Percentiles rank a stretch among this genome's conserved stretches.
Conservation (phyloP, 2,797 vertebrate genomes). For the Phalanger gymnotis region DNA sequence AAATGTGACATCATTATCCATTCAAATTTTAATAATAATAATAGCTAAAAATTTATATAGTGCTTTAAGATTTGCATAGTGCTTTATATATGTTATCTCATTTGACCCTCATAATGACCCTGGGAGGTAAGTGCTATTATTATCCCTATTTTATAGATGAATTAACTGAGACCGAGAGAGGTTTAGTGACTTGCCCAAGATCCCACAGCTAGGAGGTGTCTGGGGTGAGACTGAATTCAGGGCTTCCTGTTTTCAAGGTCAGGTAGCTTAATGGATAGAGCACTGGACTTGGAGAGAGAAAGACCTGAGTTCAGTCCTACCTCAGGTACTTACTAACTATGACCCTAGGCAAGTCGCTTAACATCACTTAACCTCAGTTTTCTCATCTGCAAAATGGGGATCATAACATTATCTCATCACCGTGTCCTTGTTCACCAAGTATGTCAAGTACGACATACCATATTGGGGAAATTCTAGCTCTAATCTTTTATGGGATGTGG, state of each 20-base stretch:
- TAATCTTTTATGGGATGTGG: neutral
- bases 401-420: neutral
- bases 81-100: neutral
- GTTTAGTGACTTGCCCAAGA: neutral
- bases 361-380: neutral
- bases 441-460: fast-evolving
- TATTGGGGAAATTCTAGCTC: neutral
- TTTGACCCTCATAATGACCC: neutral
- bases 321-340: neutral
- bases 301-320: neutral
- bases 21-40: neutral
- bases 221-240: neutral
- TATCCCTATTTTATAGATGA: neutral
- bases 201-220: neutral
- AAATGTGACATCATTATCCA: fast-evolving
- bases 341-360: neutral
- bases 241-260: neutral
- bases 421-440: no score
- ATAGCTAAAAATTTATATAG: neutral
- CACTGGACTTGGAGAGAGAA: neutral
- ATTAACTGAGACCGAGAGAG: neutral
- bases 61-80: neutral
- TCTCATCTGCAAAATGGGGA: neutral
- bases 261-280: neutral
- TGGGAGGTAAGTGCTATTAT: neutral